phyloP scores from a whole-genome alignment of 2,113 vertebrate genomes.

The Myanophis thanlyinensis region DNA sequence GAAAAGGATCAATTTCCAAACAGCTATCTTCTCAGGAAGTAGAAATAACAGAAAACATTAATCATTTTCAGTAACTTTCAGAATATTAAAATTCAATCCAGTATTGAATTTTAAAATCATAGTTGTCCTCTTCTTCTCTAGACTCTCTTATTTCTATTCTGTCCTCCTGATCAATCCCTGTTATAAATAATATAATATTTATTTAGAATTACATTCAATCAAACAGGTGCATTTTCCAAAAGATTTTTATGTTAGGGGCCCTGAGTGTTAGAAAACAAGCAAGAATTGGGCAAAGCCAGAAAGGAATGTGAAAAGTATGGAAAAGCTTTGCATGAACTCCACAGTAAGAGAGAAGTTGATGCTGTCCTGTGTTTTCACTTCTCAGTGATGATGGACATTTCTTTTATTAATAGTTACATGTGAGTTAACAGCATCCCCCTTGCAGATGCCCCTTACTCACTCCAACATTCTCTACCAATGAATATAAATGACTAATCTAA shows the following conservation, averaged over 20 bases:
- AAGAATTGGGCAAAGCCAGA: background rate
- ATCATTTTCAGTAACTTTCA: background rate
- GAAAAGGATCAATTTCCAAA: background rate
- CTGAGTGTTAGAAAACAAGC: background rate
- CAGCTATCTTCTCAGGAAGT: background rate
- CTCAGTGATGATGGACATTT: slow-evolving; percentile 7
- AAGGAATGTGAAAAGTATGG: background rate
- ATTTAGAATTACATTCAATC: background rate
- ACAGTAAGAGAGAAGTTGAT: slow-evolving; percentile 10
- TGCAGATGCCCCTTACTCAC: slow-evolving; percentile 47
- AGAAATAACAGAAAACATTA: background rate
- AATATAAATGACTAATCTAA: slow-evolving; percentile 64
- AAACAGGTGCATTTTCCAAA: background rate
- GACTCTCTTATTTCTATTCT: background rate
- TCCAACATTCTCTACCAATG: slow-evolving; percentile 34
- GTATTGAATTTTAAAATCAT: background rate
- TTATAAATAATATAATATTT: background rate
- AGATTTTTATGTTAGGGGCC: background rate
- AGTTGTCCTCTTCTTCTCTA: background rate
- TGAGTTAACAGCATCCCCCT: slow-evolving; percentile 38
- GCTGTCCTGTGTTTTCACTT: slow-evolving; percentile 28
- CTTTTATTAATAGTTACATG: slow-evolving; percentile 44
- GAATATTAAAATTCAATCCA: background rate
- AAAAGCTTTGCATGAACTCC: background rate
- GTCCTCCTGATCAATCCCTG: background rate